A percentile compares a stretch with the other conserved stretches of the same genome.
phyloP scores from a whole-genome alignment of 2,888 invertebrate species.

The Exephanes ischioxanthus region DNA sequence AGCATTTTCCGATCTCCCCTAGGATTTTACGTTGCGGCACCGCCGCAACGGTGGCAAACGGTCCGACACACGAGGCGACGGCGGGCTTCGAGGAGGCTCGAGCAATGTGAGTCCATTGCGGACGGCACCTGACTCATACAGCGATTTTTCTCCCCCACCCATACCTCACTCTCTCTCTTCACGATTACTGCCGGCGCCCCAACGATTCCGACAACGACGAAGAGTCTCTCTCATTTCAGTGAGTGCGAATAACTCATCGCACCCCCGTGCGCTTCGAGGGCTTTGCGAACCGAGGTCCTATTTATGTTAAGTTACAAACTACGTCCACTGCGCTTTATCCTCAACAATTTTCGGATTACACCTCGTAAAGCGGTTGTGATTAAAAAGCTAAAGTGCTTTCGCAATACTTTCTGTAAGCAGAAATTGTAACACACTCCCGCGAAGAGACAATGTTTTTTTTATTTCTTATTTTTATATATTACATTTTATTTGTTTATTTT shows the following conservation, averaged over 20 bases:
- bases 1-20: not conserved
- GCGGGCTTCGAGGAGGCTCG: constrained; percentile 31
- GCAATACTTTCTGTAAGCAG: too few species aligned
- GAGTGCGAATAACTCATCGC: constrained; percentile 54
- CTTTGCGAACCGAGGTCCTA: constrained; percentile 7
- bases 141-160: constrained; percentile 22
- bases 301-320: constrained; percentile 13
- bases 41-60: not conserved
- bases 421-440: too few species aligned
- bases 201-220: constrained; percentile 43
- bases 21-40: constrained; percentile 2
- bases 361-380: not conserved
- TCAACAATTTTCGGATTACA: not conserved
- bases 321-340: not conserved
- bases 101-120: constrained; percentile 53
- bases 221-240: constrained; percentile 41
- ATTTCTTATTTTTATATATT: too few species aligned
- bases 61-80: constrained; percentile 9
- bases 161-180: not conserved
- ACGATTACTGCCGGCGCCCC: constrained; percentile 51
- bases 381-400: not conserved
- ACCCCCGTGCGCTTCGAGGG: constrained; percentile 6
- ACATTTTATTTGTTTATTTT: too few species aligned
- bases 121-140: constrained; percentile 59
- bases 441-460: too few species aligned